Evolutionary conservation across 1,140 invertebrate species (phyloP), one percentile per base, ranked within the genome.

Genomic region (Ceratitis capitata): DNA sequence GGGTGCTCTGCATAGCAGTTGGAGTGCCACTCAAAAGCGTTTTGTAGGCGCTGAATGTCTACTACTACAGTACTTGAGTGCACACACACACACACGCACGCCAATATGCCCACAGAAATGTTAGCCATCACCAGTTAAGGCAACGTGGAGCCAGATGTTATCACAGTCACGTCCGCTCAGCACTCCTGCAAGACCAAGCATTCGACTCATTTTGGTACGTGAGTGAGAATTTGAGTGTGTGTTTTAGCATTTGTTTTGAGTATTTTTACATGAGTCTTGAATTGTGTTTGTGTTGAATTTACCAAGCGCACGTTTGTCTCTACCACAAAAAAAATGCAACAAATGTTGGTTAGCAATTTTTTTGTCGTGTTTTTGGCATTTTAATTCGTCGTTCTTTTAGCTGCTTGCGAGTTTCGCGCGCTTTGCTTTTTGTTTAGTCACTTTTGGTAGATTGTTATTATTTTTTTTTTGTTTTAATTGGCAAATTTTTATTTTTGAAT

Each of bases 191-290:
- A 61, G 23, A 26, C 9, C 12, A 0, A 2, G 16, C 16, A 12
- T 6, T 2, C 4, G 14, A 53, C 51, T 53, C 16, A 19, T 19
- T 53, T 53, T 4, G 12, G 6, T 26, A 61, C 23, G n/a, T n/a
- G n/a, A n/a, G n/a, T n/a, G n/a, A n/a, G n/a, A n/a, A 26, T 61
- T 78, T 78, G 69, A 78, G 69, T 26, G 39, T 1, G 1, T 26
- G 39, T 1, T 3, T 78, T 78, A n/a, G 32, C n/a, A 19, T 78
- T 78, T 78, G 69, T 78, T 78, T 78, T 78, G 69, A 78, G 69
- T 78, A n/a, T 45, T 78, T 78, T 23, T n/a, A 16, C 1, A 0
- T 29, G 6, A 29, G 58, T 23, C 10, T 32, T 10, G 58, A 16
- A 12, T 61, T n/a, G n/a, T n/a, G n/a, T n/a, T n/a, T n/a, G n/a